Evolutionary conservation across 2,888 invertebrate genomes (phyloP).

Genomic region (Caprella mutica): DNA sequence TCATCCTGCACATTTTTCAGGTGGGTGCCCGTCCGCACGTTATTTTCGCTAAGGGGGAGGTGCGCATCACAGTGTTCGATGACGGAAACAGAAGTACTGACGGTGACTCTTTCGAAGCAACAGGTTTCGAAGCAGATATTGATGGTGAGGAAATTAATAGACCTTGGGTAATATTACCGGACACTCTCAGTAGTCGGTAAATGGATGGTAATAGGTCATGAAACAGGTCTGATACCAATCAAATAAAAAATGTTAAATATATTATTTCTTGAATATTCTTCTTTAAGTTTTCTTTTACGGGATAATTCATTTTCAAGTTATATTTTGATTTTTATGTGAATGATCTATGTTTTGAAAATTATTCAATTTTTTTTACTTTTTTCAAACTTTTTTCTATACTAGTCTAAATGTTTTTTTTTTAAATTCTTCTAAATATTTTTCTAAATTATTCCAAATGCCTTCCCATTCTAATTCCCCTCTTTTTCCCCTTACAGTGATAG

Average conservation of each 20-base stretch:
- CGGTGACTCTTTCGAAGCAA: too few relatives aligned
- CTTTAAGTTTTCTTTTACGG: not conserved
- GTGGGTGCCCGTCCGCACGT: constrained; percentile 35
- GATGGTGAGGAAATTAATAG: constrained; percentile 33
- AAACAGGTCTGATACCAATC: not conserved
- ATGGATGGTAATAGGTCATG: not conserved
- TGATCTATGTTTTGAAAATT: not conserved
- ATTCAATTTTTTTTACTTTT: not conserved
- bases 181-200: not conserved
- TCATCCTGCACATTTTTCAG: too few relatives aligned
- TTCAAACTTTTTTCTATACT: not conserved
- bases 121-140: constrained; percentile 36
- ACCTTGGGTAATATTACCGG: not conserved
- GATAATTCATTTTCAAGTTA: not conserved
- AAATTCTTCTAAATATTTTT: not conserved
- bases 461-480: not conserved
- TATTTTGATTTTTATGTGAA: not conserved
- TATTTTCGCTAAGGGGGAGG: constrained; percentile 36
- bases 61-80: constrained; percentile 34
- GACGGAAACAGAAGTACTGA: constrained; percentile 21
- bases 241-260: not conserved
- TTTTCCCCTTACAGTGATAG: constrained; percentile 35
- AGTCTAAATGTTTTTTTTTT: not conserved
- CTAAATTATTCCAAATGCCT: not conserved
- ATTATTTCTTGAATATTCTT: not conserved